Evolutionary conservation across 1,140 invertebrate species (phyloP), one percentile per base, ranked within the genome.

Genomic region (Catajapyx aquilonaris): DNA sequence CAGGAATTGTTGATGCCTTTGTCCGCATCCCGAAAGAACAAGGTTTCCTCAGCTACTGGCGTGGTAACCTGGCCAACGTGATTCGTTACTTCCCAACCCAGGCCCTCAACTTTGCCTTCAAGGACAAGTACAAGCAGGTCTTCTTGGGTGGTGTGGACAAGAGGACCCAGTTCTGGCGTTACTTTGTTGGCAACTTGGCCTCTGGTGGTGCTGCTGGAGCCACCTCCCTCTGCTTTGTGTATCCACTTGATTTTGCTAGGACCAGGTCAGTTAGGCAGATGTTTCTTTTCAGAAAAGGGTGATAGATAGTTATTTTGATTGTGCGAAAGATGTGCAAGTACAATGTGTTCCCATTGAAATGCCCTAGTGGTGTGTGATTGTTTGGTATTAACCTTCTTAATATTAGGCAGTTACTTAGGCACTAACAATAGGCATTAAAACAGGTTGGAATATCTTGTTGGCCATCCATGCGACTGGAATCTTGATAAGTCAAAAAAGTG

Each of bases 61-160:
- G 88, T 62, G 90, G 88, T 57, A 95, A 95, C 64, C 56, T 90
- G 50, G 85, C 84, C 52, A 93, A 93, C 60, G 80, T 86, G 45
- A 77, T 86, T 58, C 62, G 83, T 57, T 91, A 91, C 61, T 93
- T 93, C 66, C 87, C 87, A 42, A 90, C 85, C 35, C 87, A 93
- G 60, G 87, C 87, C 44, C 66, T 93, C 43, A 93, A 94, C 68
- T 93, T 94, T 61, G 84, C 86, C 44, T 91, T 91, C 66, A 91
- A 93, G 62, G 83, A 88, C 58, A 74, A 72, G 54, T 83, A 84
- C 65, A 86, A 88, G 66, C 62, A 72, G 51, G 49, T 84, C 35
- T 86, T 86, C 62, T 64, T 86, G 50, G 73, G 68, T 41, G 76
- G 77, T 44, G 70, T 86, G 42, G 79, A 87, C 61, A 84, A 85